Evolutionary conservation across 2,113 vertebrate genomes (phyloP).

Genomic region (Cyphomyrus discorhynchus): DNA sequence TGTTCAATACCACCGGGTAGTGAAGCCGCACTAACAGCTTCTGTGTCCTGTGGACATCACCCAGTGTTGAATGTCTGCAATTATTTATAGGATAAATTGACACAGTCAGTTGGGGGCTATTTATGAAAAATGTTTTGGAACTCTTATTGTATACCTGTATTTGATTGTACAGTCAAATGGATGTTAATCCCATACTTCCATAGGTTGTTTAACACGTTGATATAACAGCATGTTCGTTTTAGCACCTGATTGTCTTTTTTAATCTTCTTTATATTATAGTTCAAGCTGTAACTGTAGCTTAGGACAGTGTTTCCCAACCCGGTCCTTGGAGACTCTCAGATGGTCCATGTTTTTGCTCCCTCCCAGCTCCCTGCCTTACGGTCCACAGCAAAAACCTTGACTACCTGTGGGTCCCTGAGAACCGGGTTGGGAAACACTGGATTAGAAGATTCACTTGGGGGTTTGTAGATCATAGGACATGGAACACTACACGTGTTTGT

Average conservation of each 20-base stretch:
- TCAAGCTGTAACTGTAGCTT: conserved; percentile 45
- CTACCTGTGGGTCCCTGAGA: not conserved
- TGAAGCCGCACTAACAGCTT: conserved; percentile 56
- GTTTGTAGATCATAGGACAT: conserved; percentile 39
- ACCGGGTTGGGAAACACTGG: not conserved
- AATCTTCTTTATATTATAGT: conserved; percentile 47
- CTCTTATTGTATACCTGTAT: conserved; percentile 39
- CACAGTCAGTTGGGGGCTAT: conserved; percentile 30
- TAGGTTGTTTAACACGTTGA: conserved; percentile 44
- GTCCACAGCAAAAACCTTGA: not conserved
- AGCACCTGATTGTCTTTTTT: conserved; percentile 34
- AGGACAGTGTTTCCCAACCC: not conserved
- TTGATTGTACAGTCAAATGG: conserved; percentile 56
- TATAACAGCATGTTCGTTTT: conserved; percentile 57
- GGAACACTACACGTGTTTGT: conserved; percentile 45
- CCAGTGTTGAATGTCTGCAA: conserved; percentile 51
- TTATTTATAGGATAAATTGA: conserved; percentile 21
- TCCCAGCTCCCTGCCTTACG: not conserved
- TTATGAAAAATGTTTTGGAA: conserved; percentile 6
- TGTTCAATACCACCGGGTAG: conserved; percentile 60
- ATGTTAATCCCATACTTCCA: conserved; percentile 51
- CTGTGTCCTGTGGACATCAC: conserved; percentile 70
- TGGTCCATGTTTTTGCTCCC: not conserved
- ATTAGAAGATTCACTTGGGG: conserved; percentile 37
- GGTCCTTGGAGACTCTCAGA: not conserved